Evolutionary conservation across 2,888 invertebrate species (phyloP).

Genomic region (Digitonthophagus gazella): DNA sequence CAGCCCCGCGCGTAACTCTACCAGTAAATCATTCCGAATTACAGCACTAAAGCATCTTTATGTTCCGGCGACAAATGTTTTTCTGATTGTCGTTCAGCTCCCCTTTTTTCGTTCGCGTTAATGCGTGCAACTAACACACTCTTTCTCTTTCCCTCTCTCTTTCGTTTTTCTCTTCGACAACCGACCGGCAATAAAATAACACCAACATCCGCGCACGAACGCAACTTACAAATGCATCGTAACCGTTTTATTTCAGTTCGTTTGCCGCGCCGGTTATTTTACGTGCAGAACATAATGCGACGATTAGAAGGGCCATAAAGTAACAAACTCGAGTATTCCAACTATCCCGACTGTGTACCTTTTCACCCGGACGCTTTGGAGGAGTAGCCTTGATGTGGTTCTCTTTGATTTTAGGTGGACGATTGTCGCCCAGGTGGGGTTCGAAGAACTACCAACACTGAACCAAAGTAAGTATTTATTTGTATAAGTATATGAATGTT

Average conservation of each 20-base stretch:
- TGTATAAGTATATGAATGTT: background rate
- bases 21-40: slow-evolving; percentile 16
- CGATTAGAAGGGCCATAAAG: slow-evolving; percentile 33
- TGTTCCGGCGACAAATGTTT: slow-evolving; percentile 16
- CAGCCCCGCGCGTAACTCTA: slow-evolving; percentile 3
- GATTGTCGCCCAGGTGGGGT: slow-evolving; percentile 44
- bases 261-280: slow-evolving; percentile 34
- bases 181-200: slow-evolving; percentile 2
- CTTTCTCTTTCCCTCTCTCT: background rate
- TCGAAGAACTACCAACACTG: slow-evolving; percentile 40
- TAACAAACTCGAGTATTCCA: background rate
- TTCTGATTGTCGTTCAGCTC: slow-evolving; percentile 6
- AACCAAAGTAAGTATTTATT: slow-evolving; percentile 43
- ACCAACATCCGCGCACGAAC: slow-evolving; percentile 15
- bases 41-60: slow-evolving; percentile 14
- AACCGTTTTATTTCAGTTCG: background rate
- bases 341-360: background rate
- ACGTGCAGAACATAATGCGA: slow-evolving; percentile 20
- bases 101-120: background rate
- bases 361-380: slow-evolving; percentile 29
- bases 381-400: slow-evolving; percentile 42
- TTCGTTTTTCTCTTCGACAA: background rate
- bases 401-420: slow-evolving; percentile 48
- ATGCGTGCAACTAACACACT: background rate
- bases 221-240: slow-evolving; percentile 26